Evolutionary conservation across 2,888 invertebrate species (phyloP), one percentile per base, ranked within the genome.

Genomic region (Drosophila rubida): DNA sequence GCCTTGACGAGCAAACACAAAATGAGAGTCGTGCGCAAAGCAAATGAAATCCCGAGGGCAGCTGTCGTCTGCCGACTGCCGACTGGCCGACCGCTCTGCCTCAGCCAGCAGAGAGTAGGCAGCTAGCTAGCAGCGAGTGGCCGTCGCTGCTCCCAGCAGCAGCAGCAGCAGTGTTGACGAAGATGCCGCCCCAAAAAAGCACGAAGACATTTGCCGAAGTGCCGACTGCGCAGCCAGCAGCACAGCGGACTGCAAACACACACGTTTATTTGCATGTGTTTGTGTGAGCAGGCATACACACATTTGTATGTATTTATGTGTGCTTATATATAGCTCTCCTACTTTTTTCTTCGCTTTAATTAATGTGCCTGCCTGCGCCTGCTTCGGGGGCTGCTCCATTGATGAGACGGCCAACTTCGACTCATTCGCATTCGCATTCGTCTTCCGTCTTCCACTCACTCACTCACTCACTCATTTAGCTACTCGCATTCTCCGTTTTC

Each of bases 1-100:
- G 85, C 85, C 68, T 87, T 79, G 82, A 85, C 82, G 82, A 85
- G 85, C 85, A 85, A 87, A 83, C 82, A 76, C 87, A 87, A 87
- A 87, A 85, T 83, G 84, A 80, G 87, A 82, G 82, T 84, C 84
- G 81, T 86, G 78, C 78, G 80, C 81, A 86, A 80, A 86, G 77
- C 74, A 80, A 82, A 80, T 69, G 74, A 82, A 82, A 72, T 83
- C 55, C 86, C 80, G 80, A 82, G 77, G 74, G 63, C 73, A 64
- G 57, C 65, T 51, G 55, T 42, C 73, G 69, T 63, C 23, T 23
- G 23, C 23, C 42, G 50, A 39, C 80, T 46, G 78, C 72, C 59
- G 19, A 2, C 19, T 19, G 19, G 19, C 19, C 19, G 19, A 19
- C 64, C 25, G 76, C 45, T 49, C 13, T 37, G 35, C 35, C 14